Percentiles rank a stretch among this genome's conserved stretches.
phyloP scores from a whole-genome alignment of 2,113 vertebrate genomes.

The Chloropsis cyanopogon region DNA sequence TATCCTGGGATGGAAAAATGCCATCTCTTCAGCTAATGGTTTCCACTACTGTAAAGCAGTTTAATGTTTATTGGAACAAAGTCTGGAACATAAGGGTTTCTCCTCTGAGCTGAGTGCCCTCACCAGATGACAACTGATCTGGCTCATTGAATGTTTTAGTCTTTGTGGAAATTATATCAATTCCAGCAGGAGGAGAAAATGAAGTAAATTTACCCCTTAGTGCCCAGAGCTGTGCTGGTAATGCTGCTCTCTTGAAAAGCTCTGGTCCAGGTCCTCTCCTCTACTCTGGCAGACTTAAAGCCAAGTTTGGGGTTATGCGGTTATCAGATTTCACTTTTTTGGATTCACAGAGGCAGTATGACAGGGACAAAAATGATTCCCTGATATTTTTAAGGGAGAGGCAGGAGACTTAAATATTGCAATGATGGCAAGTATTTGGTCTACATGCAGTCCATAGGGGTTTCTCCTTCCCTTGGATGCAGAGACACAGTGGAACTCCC shows the following conservation, averaged over 20 bases:
- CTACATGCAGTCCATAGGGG: background rate
- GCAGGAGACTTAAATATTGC: background rate
- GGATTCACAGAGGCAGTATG: background rate
- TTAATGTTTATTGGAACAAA: conserved; percentile 45
- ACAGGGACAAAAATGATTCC: fast-evolving
- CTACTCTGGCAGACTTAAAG: background rate
- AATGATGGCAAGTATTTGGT: background rate
- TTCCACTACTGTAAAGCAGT: conserved; percentile 21
- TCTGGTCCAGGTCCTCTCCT: background rate
- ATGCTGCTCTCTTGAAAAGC: background rate
- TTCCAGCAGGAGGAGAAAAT: conserved; percentile 1
- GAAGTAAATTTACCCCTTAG: background rate
- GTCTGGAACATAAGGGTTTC: conserved; percentile 47
- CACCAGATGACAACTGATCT: conserved; percentile 49
- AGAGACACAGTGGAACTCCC: background rate
- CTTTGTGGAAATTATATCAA: conserved; percentile 35
- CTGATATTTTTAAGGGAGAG: background rate
- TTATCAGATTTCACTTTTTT: background rate
- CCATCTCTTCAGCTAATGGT: background rate
- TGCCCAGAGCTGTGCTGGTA: background rate
- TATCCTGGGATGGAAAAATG: background rate
- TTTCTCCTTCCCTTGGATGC: background rate
- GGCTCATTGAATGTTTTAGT: conserved; percentile 20
- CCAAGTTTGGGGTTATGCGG: background rate
- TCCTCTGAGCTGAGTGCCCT: background rate